These are phyloP conservation scores for Dryobotodes eremita DNA, from an alignment of 2,888 invertebrate genomes.

Conservation along the genomic window DNA sequence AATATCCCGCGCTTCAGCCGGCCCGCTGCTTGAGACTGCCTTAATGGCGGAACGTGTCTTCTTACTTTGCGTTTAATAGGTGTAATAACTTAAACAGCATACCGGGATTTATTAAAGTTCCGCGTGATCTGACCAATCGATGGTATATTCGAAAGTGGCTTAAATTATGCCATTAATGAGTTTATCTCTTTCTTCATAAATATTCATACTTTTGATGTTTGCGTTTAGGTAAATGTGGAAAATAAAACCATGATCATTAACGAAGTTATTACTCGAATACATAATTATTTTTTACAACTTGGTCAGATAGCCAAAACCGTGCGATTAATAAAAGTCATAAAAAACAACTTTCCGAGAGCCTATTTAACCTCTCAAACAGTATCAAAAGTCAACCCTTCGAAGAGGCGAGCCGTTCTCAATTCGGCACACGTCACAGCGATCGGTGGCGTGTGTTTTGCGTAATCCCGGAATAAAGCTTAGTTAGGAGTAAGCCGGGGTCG, in stretches of 20 bases:
- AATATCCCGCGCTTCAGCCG: constrained; percentile 88
- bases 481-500: constrained; percentile 84
- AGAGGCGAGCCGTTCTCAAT: constrained; percentile 76
- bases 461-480: constrained; percentile 86
- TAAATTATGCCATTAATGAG: constrained; percentile 62
- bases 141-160: constrained; percentile 64
- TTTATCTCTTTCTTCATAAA: constrained; percentile 64
- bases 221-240: constrained; percentile 42
- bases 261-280: constrained; percentile 41
- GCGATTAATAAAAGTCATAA: constrained; percentile 3
- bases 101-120: constrained; percentile 82
- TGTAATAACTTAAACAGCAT: constrained; percentile 89
- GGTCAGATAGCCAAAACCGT: not conserved
- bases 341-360: constrained; percentile 15
- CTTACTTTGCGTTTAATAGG: constrained; percentile 89
- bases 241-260: constrained; percentile 45
- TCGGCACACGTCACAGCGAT: constrained; percentile 82
- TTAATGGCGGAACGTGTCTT: constrained; percentile 90
- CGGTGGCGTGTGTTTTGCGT: constrained; percentile 85
- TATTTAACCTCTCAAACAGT: constrained; percentile 38
- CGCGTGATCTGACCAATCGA: constrained; percentile 72
- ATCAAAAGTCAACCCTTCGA: constrained; percentile 35
- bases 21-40: constrained; percentile 81
- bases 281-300: constrained; percentile 35
- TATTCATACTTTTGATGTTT: constrained; percentile 60